A percentile compares a stretch with the other conserved stretches of the same genome.
These are phyloP conservation scores for Puma concolor DNA, from an alignment of 2,113 vertebrate species.

Conservation along the genomic window DNA sequence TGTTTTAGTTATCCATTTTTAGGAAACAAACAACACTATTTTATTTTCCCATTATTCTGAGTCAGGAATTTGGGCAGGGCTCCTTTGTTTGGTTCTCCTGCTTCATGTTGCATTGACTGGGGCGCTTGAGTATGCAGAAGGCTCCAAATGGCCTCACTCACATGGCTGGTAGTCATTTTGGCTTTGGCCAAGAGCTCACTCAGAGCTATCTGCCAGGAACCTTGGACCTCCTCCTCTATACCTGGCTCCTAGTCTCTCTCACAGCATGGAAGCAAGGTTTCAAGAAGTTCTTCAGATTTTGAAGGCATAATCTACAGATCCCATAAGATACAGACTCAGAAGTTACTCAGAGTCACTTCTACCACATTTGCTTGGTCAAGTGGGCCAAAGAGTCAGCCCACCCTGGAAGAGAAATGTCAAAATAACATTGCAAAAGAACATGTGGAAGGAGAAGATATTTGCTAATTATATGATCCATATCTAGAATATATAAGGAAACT, in stretches of 20 bases:
- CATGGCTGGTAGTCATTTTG: background rate
- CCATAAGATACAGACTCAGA: background rate
- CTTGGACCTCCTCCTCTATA: background rate
- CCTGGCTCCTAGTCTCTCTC: background rate
- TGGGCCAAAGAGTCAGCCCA: background rate
- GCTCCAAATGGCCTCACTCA: background rate
- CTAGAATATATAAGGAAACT: conserved; percentile 12
- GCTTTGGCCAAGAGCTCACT: background rate
- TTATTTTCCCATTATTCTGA: background rate
- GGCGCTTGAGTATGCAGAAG: background rate
- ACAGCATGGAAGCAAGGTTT: background rate
- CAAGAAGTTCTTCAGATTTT: background rate
- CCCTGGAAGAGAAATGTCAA: background rate
- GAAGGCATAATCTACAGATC: background rate
- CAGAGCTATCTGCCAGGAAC: background rate
- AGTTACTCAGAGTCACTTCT: background rate
- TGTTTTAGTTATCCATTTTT: background rate
- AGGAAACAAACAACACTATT: background rate
- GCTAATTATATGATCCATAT: background rate
- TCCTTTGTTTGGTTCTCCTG: background rate
- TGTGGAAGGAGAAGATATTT: background rate
- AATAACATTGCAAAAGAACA: background rate
- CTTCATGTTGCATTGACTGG: too few species aligned
- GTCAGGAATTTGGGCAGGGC: background rate
- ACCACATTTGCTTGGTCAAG: background rate